phyloP scores from a whole-genome alignment of 2,888 invertebrate species.

The Spisula solida region DNA sequence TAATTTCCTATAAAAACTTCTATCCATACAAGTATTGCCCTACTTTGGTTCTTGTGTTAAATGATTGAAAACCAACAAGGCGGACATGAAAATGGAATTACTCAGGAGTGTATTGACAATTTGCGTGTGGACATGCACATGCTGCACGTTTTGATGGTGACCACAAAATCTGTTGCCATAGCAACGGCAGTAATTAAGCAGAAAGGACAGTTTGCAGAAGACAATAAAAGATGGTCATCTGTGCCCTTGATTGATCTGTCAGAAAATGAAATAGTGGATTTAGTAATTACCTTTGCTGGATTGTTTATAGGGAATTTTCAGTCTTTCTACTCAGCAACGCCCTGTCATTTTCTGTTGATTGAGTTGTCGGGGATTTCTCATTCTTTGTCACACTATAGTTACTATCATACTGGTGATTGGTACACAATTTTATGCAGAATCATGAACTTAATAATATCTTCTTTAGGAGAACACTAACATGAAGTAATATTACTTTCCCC shows the following conservation, averaged over 20 bases:
- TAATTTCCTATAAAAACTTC: neutral
- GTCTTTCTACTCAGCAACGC: constrained; percentile 2
- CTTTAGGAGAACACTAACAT: neutral
- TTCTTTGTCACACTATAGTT: constrained; percentile 40
- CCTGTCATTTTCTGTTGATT: constrained; percentile 38
- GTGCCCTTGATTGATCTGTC: constrained; percentile 26
- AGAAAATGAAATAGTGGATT: constrained; percentile 36
- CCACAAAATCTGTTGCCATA: constrained; percentile 46
- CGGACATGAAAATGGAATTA: constrained; percentile 26
- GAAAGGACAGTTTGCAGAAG: constrained; percentile 27
- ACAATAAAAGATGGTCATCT: constrained; percentile 58
- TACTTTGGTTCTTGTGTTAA: constrained; percentile 5
- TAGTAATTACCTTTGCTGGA: constrained; percentile 51
- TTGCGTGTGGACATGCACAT: constrained; percentile 60
- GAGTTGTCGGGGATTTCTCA: constrained; percentile 34
- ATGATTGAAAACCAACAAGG: constrained; percentile 18
- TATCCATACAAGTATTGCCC: neutral
- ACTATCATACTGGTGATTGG: neutral
- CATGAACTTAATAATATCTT: constrained; percentile 16
- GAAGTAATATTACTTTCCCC: neutral
- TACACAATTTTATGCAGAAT: constrained; percentile 29
- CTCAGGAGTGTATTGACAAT: constrained; percentile 40
- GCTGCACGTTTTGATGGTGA: constrained; percentile 54
- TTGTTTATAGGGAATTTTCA: constrained; percentile 36
- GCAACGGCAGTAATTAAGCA: constrained; percentile 55